Percentiles rank a stretch among this genome's conserved stretches.
Evolutionary conservation across 2,797 vertebrate genomes (phyloP).

Genomic region (Tragopan temminckii): DNA sequence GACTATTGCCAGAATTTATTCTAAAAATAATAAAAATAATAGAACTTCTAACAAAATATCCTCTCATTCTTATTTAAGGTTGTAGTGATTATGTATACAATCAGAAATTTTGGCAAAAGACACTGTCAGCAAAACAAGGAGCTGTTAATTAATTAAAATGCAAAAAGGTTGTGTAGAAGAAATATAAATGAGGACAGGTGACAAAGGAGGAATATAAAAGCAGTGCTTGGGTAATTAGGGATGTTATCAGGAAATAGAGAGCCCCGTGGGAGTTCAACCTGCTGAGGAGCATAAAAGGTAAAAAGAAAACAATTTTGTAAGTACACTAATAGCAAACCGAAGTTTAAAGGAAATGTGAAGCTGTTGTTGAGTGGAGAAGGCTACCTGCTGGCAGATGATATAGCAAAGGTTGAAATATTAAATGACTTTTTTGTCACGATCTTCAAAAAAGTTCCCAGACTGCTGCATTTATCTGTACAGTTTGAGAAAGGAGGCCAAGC

Average conservation of each 20-base stretch:
- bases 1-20: background rate
- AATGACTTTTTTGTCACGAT: background rate
- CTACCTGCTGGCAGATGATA: background rate
- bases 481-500: background rate
- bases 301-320: background rate
- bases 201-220: background rate
- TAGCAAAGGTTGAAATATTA: background rate
- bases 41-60: background rate
- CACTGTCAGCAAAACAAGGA: background rate
- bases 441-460: background rate
- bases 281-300: background rate
- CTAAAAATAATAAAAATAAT: slow-evolving; percentile 6
- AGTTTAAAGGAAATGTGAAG: background rate
- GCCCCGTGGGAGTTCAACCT: background rate
- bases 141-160: background rate
- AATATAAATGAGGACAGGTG: background rate
- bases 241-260: background rate
- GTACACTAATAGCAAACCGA: background rate
- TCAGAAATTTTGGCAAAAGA: background rate
- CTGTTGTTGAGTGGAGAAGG: background rate
- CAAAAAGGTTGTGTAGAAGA: background rate
- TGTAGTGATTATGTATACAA: background rate
- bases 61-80: background rate
- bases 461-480: background rate
- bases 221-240: background rate